A percentile compares a stretch with the other conserved stretches of the same genome.
Evolutionary conservation across 2,113 vertebrate genomes (phyloP).

Genomic region (Channa maculata): DNA sequence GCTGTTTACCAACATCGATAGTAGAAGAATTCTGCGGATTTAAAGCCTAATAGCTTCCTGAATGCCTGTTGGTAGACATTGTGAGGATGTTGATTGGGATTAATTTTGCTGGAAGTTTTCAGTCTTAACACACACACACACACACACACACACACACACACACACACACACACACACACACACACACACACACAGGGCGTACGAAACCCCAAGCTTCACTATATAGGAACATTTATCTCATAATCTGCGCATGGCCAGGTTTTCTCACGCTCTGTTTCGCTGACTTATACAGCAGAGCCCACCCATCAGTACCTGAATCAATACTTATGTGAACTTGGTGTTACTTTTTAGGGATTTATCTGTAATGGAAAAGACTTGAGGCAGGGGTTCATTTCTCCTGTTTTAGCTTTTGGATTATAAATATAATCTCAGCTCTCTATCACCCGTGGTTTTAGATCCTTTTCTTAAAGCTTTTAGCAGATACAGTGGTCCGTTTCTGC

Average conservation of each 20-base stretch:
- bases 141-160: neutral
- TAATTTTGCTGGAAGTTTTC: neutral
- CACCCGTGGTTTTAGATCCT: neutral
- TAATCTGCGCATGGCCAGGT: constrained; percentile 1
- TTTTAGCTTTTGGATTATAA: neutral
- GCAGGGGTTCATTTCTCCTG: neutral
- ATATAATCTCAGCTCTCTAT: constrained; percentile 5
- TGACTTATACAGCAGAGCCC: constrained; percentile 19
- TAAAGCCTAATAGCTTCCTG: constrained; percentile 2
- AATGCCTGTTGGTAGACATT: neutral
- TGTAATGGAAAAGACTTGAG: neutral
- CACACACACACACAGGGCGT: too few relatives aligned
- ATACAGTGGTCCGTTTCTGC: constrained; percentile 6
- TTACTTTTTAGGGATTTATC: neutral
- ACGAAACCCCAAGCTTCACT: too few relatives aligned
- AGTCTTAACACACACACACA: neutral
- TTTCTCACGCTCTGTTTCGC: constrained; percentile 20
- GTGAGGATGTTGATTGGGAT: constrained; percentile 6
- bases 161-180: neutral
- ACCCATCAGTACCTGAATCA: neutral
- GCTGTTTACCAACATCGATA: neutral
- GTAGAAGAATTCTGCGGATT: neutral
- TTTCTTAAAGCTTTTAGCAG: neutral
- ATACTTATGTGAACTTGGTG: neutral
- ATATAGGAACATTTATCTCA: constrained; percentile 37